Evolutionary conservation across 2,797 vertebrate genomes (phyloP).

Genomic region (Cynodonichthys magdalenae): DNA sequence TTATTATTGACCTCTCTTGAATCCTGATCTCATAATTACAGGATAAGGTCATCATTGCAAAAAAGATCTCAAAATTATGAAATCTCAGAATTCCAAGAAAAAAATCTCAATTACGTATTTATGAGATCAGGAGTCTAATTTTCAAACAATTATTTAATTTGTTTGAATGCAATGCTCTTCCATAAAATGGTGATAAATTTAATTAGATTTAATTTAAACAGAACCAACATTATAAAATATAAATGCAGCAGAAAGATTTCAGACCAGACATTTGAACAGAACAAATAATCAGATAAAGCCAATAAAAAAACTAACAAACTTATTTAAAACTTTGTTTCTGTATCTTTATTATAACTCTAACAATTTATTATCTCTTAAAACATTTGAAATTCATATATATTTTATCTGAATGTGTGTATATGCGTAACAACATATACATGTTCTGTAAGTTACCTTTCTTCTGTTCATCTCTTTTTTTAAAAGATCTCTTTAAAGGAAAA

Average conservation of each 20-base stretch:
- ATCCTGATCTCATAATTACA: too few species aligned
- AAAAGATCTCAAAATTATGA: too few species aligned
- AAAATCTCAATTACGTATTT: too few species aligned
- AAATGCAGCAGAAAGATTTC: too few species aligned
- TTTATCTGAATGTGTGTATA: constrained; percentile 82
- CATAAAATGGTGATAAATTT: constrained; percentile 57
- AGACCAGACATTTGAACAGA: not conserved
- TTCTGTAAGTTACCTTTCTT: constrained; percentile 82
- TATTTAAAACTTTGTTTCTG: constrained; percentile 73
- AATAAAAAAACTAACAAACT: not conserved
- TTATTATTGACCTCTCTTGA: too few species aligned
- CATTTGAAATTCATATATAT: constrained; percentile 84
- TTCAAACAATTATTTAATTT: constrained; percentile 42
- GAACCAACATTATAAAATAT: too few species aligned
- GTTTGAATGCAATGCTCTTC: too few species aligned
- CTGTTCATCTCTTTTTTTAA: constrained; percentile 73
- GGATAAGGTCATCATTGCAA: too few species aligned
- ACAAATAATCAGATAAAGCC: not conserved
- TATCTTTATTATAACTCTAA: constrained; percentile 87
- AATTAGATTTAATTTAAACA: constrained; percentile 33
- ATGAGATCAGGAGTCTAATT: constrained; percentile 55
- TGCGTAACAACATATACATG: constrained; percentile 82
- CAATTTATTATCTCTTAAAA: constrained; percentile 86
- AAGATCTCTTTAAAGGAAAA: constrained; percentile 77
- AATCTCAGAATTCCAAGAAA: too few species aligned